These are phyloP conservation scores for Nothoprocta pentlandii DNA, from an alignment of 2,113 vertebrate genomes.

Conservation along the genomic window DNA sequence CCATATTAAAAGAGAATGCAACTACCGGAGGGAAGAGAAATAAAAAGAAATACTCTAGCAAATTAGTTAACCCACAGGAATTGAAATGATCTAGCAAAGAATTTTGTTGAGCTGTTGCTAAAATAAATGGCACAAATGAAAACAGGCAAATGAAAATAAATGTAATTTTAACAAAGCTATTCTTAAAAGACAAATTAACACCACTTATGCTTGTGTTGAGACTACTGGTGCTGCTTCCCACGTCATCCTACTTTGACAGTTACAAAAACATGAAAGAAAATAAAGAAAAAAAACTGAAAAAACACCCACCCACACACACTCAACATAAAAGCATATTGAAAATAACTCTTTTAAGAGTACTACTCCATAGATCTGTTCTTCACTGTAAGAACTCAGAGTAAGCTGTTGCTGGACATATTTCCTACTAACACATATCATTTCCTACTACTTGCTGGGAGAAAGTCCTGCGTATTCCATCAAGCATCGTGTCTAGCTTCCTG, in stretches of 20 bases:
- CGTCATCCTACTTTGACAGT: not conserved
- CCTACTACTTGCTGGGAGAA: not conserved
- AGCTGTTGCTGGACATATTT: not conserved
- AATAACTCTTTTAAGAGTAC: not conserved
- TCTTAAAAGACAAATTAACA: conserved; percentile 42
- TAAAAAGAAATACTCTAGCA: conserved; percentile 29
- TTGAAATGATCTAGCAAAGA: conserved; percentile 19
- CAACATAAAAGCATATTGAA: not conserved
- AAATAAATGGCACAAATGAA: conserved; percentile 26
- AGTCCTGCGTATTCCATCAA: not conserved
- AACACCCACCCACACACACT: not conserved
- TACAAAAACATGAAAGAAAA: not conserved
- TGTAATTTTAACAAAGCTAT: conserved; percentile 19
- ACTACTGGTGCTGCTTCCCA: not conserved
- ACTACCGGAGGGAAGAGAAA: not conserved
- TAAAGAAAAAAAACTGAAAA: not conserved
- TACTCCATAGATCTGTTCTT: not conserved
- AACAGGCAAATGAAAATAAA: conserved; percentile 24
- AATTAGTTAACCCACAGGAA: conserved; percentile 48
- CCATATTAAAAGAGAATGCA: not conserved
- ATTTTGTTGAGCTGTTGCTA: conserved; percentile 15
- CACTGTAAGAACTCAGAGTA: not conserved
- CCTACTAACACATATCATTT: not conserved
- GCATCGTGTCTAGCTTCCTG: not conserved
- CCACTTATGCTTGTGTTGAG: not conserved